Evolutionary conservation across 2,888 invertebrate species (phyloP), one percentile per base, ranked within the genome.

Genomic region (Liopterus haemorrhoidalis): DNA sequence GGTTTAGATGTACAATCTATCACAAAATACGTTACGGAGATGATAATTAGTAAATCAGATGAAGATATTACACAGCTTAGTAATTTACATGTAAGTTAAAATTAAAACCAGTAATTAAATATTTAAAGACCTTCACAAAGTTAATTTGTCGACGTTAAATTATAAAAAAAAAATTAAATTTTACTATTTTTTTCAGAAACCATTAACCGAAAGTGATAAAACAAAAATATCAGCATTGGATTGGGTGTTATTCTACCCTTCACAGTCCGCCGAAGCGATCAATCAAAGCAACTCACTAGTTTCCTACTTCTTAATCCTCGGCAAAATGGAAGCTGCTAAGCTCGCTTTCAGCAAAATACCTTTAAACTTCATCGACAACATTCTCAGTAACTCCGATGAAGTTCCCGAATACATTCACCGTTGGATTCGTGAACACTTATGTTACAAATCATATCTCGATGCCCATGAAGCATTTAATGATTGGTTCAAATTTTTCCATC

Each of bases 241-340:
- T 63, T 94, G 93, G 91, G 68, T 95, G 5, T 75, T 84, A 16
- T 83, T 90, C 57, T 81, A 90, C 59, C 75, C 79, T 9, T 73
- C 79, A 35, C 92, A 93, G 66, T 69, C 83, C 28, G 76, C 80
- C 25, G 93, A 93, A 67, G 83, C 88, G 6, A 63, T 95, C 15
- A 81, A 82, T 74, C 83, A 94, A 61, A 81, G 87, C n/a, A 94
- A 94, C 72, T 82, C 88, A 11, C 76, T 95, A 63, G 84, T 93
- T 59, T 79, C 92, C 48, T 79, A 78, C 45, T 94, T 93, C 64
- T 72, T 95, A 49, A 85, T 82, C 2, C 75, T 84, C 56, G 79
- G 81, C 19, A 94, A 92, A 65, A 70, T 87, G 38, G 85, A 86
- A 60, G 90, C 90, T 46, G 89, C 92, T 15, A 76, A 85, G 35